Evolutionary conservation across 2,888 invertebrate genomes (phyloP).

Genomic region (Dicyrtomina minuta): DNA sequence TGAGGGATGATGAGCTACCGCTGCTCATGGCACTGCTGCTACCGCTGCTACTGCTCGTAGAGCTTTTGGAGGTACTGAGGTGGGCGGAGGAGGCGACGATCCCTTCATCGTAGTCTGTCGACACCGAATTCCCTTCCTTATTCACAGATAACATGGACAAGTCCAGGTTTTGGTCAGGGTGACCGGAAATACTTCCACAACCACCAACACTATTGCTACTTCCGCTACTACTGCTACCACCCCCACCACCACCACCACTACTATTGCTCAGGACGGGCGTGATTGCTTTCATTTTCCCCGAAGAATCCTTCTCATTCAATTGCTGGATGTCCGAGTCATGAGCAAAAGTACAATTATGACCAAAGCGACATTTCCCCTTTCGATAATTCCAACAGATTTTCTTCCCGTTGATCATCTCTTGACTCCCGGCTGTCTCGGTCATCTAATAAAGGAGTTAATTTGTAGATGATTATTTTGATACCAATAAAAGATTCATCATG

Average conservation of each 20-base stretch:
- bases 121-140: neutral
- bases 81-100: neutral
- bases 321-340: conserved; percentile 73
- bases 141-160: too few species aligned
- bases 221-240: too few species aligned
- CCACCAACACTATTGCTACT: too few species aligned
- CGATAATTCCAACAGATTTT: conserved; percentile 92
- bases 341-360: conserved; percentile 87
- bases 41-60: neutral
- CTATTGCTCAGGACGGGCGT: neutral
- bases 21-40: too few species aligned
- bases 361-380: conserved; percentile 85
- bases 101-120: conserved; percentile 55
- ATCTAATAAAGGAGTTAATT: conserved; percentile 62
- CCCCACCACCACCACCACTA: too few species aligned
- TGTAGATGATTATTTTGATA: neutral
- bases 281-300: neutral
- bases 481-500: too few species aligned
- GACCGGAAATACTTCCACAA: too few species aligned
- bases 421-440: conserved; percentile 71
- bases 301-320: neutral
- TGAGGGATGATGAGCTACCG: neutral
- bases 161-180: too few species aligned
- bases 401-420: conserved; percentile 79
- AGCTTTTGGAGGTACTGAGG: conserved; percentile 1